phyloP scores from a whole-genome alignment of 2,888 invertebrate genomes.

The Synergus japonicus region DNA sequence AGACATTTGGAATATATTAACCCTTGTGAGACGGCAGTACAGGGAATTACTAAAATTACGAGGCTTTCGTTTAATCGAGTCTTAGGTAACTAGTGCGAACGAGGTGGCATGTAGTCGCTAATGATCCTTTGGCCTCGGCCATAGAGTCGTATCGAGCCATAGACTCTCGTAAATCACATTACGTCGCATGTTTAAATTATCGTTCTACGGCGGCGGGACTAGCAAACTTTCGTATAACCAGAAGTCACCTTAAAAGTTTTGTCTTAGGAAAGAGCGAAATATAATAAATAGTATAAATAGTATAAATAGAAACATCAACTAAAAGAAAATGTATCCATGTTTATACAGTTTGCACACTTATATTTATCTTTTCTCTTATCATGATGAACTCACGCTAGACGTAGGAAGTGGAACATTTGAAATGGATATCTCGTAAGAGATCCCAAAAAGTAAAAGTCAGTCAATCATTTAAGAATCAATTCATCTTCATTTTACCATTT shows the following conservation, averaged over 20 bases:
- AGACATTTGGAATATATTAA: conserved; percentile 28
- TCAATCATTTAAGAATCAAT: neutral
- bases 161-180: conserved; percentile 67
- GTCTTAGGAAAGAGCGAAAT: neutral
- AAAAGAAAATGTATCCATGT: too few species aligned
- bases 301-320: neutral
- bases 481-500: neutral
- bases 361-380: neutral
- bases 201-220: conserved; percentile 42
- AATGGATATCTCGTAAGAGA: neutral
- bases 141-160: conserved; percentile 54
- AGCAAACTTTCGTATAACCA: neutral
- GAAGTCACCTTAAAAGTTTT: too few species aligned
- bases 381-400: neutral
- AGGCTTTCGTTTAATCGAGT: conserved; percentile 52
- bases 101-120: conserved; percentile 68
- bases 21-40: conserved; percentile 18
- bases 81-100: conserved; percentile 65
- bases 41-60: conserved; percentile 34
- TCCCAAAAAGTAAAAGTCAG: neutral
- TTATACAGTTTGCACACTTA: neutral
- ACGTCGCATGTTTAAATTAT: conserved; percentile 60
- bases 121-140: conserved; percentile 65
- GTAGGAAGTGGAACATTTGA: neutral
- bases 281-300: neutral